Evolutionary conservation across 2,113 vertebrate genomes (phyloP).

Genomic region (Pipa parva): DNA sequence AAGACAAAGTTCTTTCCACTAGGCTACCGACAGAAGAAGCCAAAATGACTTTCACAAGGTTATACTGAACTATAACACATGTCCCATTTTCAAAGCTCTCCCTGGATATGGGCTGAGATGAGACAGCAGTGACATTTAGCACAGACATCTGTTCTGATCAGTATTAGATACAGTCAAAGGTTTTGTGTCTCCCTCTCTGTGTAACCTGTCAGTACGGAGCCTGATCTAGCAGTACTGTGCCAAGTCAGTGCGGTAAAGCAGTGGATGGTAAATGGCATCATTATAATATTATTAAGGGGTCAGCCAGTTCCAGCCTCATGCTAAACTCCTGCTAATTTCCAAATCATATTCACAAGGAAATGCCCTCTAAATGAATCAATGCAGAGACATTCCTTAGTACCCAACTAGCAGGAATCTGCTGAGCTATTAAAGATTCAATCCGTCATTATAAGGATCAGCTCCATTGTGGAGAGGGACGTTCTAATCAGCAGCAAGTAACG

Average conservation of each 20-base stretch:
- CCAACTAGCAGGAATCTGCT: constrained; percentile 91
- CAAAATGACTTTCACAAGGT: constrained; percentile 35
- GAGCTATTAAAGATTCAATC: constrained; percentile 85
- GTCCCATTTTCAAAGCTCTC: constrained; percentile 1
- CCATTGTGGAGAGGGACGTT: constrained; percentile 64
- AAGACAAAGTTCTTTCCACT: neutral
- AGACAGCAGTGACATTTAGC: constrained; percentile 6
- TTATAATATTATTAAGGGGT: constrained; percentile 99
- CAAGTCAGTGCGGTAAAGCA: constrained; percentile 74
- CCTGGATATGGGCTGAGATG: neutral
- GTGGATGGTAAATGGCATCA: constrained; percentile 92
- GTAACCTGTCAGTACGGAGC: constrained; percentile 28
- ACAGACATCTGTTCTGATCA: constrained; percentile 38
- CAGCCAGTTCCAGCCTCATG: constrained; percentile 84
- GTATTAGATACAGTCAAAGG: constrained; percentile 17
- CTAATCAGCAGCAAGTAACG: constrained; percentile 66
- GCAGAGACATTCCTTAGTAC: constrained; percentile 96
- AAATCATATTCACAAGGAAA: constrained; percentile 91
- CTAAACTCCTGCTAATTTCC: constrained; percentile 97
- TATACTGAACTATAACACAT: constrained; percentile 1
- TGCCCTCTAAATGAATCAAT: constrained; percentile 96
- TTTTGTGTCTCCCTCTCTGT: constrained; percentile 18
- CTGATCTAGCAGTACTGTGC: constrained; percentile 37
- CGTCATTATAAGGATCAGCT: constrained; percentile 92
- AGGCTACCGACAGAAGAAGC: neutral